These are phyloP conservation scores for Rostratula benghalensis DNA, from an alignment of 2,113 vertebrate genomes.

Conservation along the genomic window DNA sequence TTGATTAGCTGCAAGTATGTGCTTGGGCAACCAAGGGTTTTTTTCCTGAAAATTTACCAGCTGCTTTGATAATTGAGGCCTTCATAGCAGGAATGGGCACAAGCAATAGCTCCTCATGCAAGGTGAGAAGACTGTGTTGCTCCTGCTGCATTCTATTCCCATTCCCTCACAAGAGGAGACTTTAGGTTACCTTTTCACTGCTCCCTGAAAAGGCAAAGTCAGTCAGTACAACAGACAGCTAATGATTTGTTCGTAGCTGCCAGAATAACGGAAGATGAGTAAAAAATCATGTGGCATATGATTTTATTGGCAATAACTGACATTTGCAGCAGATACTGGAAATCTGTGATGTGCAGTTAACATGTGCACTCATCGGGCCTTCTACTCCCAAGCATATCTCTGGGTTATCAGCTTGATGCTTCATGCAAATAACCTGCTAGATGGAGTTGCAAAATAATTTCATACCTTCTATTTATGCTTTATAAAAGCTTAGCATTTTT, in stretches of 20 bases:
- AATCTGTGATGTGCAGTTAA: neutral
- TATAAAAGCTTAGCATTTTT: neutral
- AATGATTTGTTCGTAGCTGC: neutral
- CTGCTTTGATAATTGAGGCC: neutral
- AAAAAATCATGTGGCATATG: neutral
- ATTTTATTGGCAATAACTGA: constrained; percentile 10
- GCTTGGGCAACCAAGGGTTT: neutral
- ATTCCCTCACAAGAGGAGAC: neutral
- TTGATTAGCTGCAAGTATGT: neutral
- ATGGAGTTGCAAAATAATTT: neutral
- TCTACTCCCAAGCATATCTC: neutral
- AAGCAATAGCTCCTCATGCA: neutral
- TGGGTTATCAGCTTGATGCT: neutral
- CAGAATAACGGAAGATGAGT: neutral
- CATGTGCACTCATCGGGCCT: neutral
- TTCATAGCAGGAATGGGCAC: neutral
- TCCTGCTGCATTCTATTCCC: neutral
- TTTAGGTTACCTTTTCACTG: neutral
- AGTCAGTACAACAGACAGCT: neutral
- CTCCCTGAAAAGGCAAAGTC: neutral
- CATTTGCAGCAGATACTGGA: neutral
- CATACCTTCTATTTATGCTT: neutral
- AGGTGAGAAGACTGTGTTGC: neutral
- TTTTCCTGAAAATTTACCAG: neutral
- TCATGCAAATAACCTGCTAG: neutral